Evolutionary conservation across 2,797 vertebrate species (phyloP), one percentile per base, ranked within the genome.

Genomic region (Chromobotia macracanthus): DNA sequence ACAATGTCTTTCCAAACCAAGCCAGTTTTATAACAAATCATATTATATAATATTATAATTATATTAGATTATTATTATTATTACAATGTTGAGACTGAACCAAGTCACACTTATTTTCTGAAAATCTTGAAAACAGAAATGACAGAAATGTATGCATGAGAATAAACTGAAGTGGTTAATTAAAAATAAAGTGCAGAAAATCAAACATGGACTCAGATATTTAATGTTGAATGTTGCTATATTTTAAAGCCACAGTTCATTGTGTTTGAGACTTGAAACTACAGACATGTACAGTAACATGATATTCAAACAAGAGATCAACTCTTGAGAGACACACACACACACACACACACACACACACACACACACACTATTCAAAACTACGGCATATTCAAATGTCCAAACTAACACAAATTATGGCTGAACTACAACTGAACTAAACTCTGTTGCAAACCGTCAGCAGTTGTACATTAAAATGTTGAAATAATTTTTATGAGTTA

Each of bases 241-340:
- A 74, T 82, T 84, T 80, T 63, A 73, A 77, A 72, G 65, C 50
- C 77, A 83, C 46, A 76, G 71, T 80, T 41, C 19, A 80, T 73
- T 31, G 31, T 78, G 77, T 73, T 83, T 83, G 75, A 84, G 82
- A 75, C 63, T 77, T 81, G 65, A 83, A 41, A 84, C 77, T 78
- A 82, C 76, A 81, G 60, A 53, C 60, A 75, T 76, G 31, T 9
- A 25, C 74, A 67, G 31, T 41, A 35, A 67, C 50, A 44, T 48
- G 65, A 70, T 35, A 48, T 69, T 38, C 50, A 53, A 67, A 76
- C 74, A 70, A 7, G 75, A 77, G 65, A 55, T 69, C 66, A 61
- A 78, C 53, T 69, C 75, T 77, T 53, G 19, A 28, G 35, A 18
- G 10, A 72, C 25, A 67, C 63, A 66, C 69, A 16, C 53, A 80